Evolutionary conservation across 2,888 invertebrate species (phyloP), one percentile per base, ranked within the genome.

Genomic region (Sylvicola cinctus): DNA sequence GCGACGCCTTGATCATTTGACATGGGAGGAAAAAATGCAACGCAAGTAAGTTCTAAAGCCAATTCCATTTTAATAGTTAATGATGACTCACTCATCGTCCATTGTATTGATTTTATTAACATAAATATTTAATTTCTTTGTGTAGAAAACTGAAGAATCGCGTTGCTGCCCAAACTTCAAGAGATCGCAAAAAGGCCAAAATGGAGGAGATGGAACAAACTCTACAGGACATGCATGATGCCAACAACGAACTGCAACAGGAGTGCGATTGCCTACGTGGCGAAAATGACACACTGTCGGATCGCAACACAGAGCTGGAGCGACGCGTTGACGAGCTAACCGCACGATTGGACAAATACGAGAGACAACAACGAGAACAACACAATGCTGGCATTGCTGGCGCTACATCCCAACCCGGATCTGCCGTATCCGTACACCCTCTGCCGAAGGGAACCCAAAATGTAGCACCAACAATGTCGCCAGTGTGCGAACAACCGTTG

Each of bases 101-200:
- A 10, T 25, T 20, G n/a, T n/a, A 20, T 20, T 20, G 20, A 20
- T 20, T 20, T 20, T 20, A 20, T 6, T 20, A 16, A 16, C 20
- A 27, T 10, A 15, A 3, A 34, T 23, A 27, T 14, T 17, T 31
- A n/a, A 16, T 28, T 13, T 10, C 10, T 28, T 20, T 31, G 38
- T 38, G 41, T 55, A 90, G 93, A 55, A 93, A 93, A 61, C 55
- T 93, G 46, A 93, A 93, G 56, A 95, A 95, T 55, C 70, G 95
- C 43, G 90, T 95, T 16, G 95, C 96, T 23, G 96, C 96, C 3
- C 96, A 96, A 60, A 90, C 87, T 32, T 95, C 95, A 1, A 71
- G 96, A 35, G 96, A 96, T 58, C 70, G 91, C 30, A 96, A 96
- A 54, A 95, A 95, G 55, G 84, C 83, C 1, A 78, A 76, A 51